Evolutionary conservation across 2,888 invertebrate genomes (phyloP), one percentile per base, ranked within the genome.

Genomic region (Drosophila rellima): DNA sequence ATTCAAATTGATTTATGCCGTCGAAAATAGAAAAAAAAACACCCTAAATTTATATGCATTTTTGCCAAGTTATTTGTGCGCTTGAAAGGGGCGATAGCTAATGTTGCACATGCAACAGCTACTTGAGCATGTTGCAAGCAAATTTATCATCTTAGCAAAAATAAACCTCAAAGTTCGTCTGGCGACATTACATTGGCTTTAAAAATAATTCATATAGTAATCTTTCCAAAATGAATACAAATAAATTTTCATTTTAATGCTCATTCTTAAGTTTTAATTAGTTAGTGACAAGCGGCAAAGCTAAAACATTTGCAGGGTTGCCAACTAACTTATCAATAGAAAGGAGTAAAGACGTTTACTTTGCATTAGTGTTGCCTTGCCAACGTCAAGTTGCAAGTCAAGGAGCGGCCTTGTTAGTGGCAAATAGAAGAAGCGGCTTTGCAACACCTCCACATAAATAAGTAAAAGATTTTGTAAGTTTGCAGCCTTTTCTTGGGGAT

Each of bases 1-100:
- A 78, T 68, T 78, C 23, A 80, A 84, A 86, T 83, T 84, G 88
- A 84, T 84, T 84, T 84, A 88, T 84, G 70, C 65, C 65, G 8
- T 39, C 29, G 63, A 39, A 59, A 48, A 10, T 42, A 45, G 8
- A 7, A 55, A 23, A 50, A 59, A 76, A 66, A 66, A 76, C 70
- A 60, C 40, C 45, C 48, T 47, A 63, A 71, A 55, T 66, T 78
- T 83, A 70, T 69, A 50, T 57, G 52, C 26, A 76, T 63, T 64
- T 68, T 47, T 60, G 40, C 18, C 18, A 42, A 55, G 52, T 39
- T 47, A 31, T 52, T 56, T 51, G 20, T 26, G 42, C 31, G 33
- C 29, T 2, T 40, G 39, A 40, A 40, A 11, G 10, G 17, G 10
- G 18, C 64, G 47, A 51, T 44, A 63, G 56, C 56, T 80, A 81